These are phyloP conservation scores for Panonychus citri DNA, from an alignment of 1,140 invertebrate species.

Conservation along the genomic window DNA sequence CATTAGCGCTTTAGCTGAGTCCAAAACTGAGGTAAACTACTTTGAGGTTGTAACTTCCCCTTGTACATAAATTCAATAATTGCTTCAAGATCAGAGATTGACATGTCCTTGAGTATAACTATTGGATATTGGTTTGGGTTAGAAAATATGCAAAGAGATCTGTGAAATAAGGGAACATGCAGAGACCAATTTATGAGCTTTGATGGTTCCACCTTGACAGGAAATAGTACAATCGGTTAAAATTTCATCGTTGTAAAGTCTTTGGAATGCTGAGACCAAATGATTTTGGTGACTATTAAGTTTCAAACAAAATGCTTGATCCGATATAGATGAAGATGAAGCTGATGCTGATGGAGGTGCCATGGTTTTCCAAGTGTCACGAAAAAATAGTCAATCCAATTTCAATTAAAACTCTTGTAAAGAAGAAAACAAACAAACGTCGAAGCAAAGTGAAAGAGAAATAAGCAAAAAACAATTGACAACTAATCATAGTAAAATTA, in stretches of 20 bases:
- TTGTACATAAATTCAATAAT: slow-evolving; percentile 78
- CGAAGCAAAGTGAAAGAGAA: no score
- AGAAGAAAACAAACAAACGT: no score
- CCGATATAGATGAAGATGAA: not conserved
- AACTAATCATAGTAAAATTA: no score
- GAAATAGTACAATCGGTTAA: slow-evolving; percentile 72
- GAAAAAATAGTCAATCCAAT: no score
- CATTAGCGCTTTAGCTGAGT: slow-evolving; percentile 52
- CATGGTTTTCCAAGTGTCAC: no score
- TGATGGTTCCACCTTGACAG: slow-evolving; percentile 73
- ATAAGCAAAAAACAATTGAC: no score
- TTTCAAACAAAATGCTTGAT: slow-evolving; percentile 1
- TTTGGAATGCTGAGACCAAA: slow-evolving; percentile 5
- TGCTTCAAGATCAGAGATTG: slow-evolving; percentile 53
- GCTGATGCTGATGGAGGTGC: no score
- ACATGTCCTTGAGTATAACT: slow-evolving; percentile 57
- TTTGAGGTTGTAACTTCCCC: slow-evolving; percentile 72
- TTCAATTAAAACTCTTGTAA: no score
- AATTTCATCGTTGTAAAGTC: slow-evolving; percentile 21
- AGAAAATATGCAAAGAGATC: slow-evolving; percentile 11
- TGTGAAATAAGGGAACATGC: slow-evolving; percentile 28
- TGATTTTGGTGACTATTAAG: not conserved
- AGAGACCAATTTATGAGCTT: slow-evolving; percentile 75
- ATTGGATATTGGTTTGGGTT: slow-evolving; percentile 56
- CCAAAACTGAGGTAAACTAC: slow-evolving; percentile 48